Conservation (phyloP, 2,888 invertebrate genomes). For the Andrena bucephala region DNA sequence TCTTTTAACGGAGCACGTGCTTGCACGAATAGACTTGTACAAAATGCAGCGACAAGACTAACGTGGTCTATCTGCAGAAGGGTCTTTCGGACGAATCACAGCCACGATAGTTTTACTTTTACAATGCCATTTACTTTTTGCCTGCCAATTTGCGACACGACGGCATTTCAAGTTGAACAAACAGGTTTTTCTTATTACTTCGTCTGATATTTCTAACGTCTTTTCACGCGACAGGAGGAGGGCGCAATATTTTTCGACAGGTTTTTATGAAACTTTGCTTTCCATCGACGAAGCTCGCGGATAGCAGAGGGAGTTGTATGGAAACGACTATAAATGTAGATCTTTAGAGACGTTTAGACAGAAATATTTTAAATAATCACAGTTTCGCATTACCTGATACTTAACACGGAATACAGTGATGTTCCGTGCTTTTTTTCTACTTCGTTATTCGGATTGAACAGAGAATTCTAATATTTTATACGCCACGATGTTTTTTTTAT, state of each 20-base stretch:
- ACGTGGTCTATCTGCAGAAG: slow-evolving; percentile 1
- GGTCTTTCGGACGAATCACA: slow-evolving; percentile 2
- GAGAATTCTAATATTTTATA: neutral
- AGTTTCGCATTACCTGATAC: slow-evolving; percentile 16
- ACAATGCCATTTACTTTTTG: slow-evolving; percentile 20
- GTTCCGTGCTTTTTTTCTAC: neutral
- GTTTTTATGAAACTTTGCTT: neutral
- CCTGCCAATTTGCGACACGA: neutral
- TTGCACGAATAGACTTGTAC: slow-evolving; percentile 11
- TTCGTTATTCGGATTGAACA: neutral
- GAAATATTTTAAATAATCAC: neutral
- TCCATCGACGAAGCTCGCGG: neutral
- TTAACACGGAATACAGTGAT: neutral
- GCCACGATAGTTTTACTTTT: neutral
- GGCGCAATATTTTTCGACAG: neutral
- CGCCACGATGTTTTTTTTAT: neutral
- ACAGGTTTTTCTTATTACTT: neutral
- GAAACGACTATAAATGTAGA: neutral
- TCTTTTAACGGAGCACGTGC: slow-evolving; percentile 5
- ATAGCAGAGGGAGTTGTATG: neutral
- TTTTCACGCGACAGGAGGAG: neutral
- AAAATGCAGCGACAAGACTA: slow-evolving; percentile 10
- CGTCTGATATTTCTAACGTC: neutral
- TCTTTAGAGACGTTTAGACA: slow-evolving; percentile 8
- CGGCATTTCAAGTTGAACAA: slow-evolving; percentile 8